Evolutionary conservation across 2,113 vertebrate genomes (phyloP).

Genomic region (Labeo catla): DNA sequence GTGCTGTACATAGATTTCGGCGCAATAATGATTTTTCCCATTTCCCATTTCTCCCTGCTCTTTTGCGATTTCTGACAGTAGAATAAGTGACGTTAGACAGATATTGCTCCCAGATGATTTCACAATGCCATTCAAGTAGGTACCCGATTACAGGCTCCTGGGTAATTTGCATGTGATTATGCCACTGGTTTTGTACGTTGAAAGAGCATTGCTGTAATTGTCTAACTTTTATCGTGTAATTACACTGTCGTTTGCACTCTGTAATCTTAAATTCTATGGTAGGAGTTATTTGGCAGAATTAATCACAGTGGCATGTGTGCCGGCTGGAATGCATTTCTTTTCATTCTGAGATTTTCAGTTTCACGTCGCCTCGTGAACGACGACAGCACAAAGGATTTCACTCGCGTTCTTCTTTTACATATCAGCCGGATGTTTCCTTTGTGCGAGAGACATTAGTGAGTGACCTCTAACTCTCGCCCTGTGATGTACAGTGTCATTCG

Average conservation of each 20-base stretch:
- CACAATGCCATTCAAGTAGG: constrained; percentile 68
- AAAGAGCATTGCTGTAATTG: constrained; percentile 67
- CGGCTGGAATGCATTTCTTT: constrained; percentile 49
- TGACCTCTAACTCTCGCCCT: constrained; percentile 48
- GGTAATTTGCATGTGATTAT: constrained; percentile 77
- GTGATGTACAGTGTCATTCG: constrained; percentile 44
- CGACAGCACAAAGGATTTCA: constrained; percentile 28
- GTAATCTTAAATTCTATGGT: constrained; percentile 68
- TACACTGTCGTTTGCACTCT: constrained; percentile 69
- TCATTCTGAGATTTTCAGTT: constrained; percentile 43
- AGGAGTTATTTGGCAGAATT: constrained; percentile 61
- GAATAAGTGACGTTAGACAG: constrained; percentile 64
- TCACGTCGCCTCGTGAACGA: constrained; percentile 43
- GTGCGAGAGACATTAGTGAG: constrained; percentile 35
- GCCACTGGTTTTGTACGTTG: constrained; percentile 68
- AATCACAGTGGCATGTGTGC: constrained; percentile 58
- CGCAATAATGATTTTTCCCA: constrained; percentile 51
- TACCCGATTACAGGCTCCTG: constrained; percentile 67
- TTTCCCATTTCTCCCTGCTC: constrained; percentile 34
- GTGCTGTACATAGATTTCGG: constrained; percentile 53
- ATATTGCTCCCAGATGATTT: constrained; percentile 66
- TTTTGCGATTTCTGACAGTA: constrained; percentile 64
- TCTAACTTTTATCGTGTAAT: constrained; percentile 76
- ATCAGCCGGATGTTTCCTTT: constrained; percentile 24
- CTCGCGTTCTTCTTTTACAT: constrained; percentile 29